phyloP scores from a whole-genome alignment of 2,797 vertebrate genomes.

The Hoplostethus mediterraneus region DNA sequence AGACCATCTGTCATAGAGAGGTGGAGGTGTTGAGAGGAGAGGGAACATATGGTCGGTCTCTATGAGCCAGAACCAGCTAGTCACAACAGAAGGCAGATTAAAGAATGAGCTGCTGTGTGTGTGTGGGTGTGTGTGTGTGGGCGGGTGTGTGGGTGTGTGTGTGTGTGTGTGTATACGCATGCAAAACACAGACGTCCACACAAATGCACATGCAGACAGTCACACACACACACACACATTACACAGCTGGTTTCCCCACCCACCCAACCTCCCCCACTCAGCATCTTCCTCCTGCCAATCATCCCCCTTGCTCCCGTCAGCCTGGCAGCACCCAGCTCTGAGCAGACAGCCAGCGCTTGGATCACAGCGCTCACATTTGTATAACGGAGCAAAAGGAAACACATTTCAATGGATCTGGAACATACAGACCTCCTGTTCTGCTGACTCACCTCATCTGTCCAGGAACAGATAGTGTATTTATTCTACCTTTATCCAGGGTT shows the following conservation, averaged over 20 bases:
- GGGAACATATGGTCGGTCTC: slow-evolving; percentile 21
- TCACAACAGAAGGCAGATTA: slow-evolving; percentile 4
- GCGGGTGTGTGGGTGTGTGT: not conserved
- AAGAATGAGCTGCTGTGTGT: slow-evolving; percentile 28
- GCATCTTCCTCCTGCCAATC: slow-evolving; percentile 65
- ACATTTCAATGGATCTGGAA: not conserved
- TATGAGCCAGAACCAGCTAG: not conserved
- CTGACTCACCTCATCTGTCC: too few species aligned
- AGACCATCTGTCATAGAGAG: slow-evolving; percentile 4
- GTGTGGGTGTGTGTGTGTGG: slow-evolving; percentile 16
- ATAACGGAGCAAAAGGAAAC: slow-evolving; percentile 22
- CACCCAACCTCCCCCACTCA: slow-evolving; percentile 22
- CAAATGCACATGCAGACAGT: slow-evolving; percentile 9
- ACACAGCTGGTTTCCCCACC: too few species aligned
- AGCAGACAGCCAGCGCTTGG: slow-evolving; percentile 52
- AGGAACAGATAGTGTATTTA: not conserved
- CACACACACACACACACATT: not conserved
- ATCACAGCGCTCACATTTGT: slow-evolving; percentile 55
- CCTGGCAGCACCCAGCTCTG: slow-evolving; percentile 24
- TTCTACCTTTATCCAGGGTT: not conserved
- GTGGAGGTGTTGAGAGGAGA: slow-evolving; percentile 3
- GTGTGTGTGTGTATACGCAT: not conserved
- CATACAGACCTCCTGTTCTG: not conserved
- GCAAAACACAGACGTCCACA: not conserved
- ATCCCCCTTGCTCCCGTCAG: slow-evolving; percentile 46